Conservation (phyloP, 2,113 vertebrate species). For the Tringa solitaria region DNA sequence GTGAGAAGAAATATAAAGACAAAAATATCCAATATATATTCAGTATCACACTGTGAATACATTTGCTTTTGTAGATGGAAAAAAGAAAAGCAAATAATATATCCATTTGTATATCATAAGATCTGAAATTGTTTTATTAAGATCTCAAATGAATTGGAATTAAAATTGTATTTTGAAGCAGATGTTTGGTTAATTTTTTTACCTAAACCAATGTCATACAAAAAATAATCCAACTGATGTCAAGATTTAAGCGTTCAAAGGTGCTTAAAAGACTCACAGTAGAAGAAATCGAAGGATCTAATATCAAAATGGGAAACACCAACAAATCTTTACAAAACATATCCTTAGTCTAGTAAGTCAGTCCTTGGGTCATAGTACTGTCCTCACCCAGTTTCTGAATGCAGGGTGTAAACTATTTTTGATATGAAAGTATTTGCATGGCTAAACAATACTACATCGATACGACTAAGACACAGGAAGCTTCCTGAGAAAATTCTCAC, state of each 20-base stretch:
- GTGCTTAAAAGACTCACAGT: neutral
- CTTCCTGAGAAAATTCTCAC: neutral
- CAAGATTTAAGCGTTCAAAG: neutral
- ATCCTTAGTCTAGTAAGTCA: neutral
- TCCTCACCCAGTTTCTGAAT: neutral
- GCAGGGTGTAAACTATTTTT: neutral
- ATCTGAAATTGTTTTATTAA: neutral
- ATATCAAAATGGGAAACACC: neutral
- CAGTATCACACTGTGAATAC: neutral
- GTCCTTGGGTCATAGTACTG: neutral
- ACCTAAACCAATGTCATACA: neutral
- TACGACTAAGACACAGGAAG: neutral
- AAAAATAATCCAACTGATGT: neutral
- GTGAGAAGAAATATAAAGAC: neutral
- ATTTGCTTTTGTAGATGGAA: neutral
- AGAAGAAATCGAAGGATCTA: slow-evolving; percentile 8
- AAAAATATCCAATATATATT: neutral
- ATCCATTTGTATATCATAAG: neutral
- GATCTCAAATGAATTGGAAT: neutral
- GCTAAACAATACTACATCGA: neutral
- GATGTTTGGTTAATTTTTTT: neutral
- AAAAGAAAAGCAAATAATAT: neutral
- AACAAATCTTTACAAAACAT: neutral
- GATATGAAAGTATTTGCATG: neutral
- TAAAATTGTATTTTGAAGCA: slow-evolving; percentile 1